Base-by-base conservation (phyloP, 2,888 invertebrate species). In the Rutpela maculata region DNA sequence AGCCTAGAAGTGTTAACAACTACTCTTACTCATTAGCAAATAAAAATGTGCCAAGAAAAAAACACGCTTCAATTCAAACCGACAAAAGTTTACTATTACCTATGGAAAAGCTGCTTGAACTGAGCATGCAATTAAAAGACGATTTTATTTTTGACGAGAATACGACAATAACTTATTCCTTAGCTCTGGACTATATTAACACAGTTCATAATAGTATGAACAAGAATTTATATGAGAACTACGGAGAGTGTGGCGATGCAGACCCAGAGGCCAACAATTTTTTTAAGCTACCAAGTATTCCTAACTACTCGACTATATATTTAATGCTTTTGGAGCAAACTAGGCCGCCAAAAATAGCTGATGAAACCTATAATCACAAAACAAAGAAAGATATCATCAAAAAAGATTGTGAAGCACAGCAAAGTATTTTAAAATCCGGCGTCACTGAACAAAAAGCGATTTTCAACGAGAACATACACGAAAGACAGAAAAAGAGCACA, bases 251-350 rank as follows among this genome's bases (percentile, higher is more conserved):
- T 60, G 72, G 69, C 19, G 66, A 70, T 50, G n/a, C 60, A 0
- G 65, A 73, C 18, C 35, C 66, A 15, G 38, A 73, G 26, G 63
- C 43, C 15, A 62, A 50, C 7, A 38, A 71, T 19, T 59, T 43
- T n/a, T 83, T 83, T 65, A 74, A 70, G 38, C 71, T 80, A 38
- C 84, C 84, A 0, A 71, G 77, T 31, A 73, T 84, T 15, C 82
- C 84, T 0, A 77, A 82, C 60, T 82, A 84, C 65, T 73, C 75
- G 5, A 59, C 57, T 5, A 17, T 78, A 1, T 67, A 77, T 55
- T 67, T 71, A 17, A 55, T 77, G 75, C 43, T 78, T 73, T 38
- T 74, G 70, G 35, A 59, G 68, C 57, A 43, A 43, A 31, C 50
- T 50, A 19, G 35, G 35, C 9, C 22, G 17, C 15, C 62, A 11